A percentile compares a stretch with the other conserved stretches of the same genome.
Evolutionary conservation across 2,888 invertebrate genomes (phyloP).

Genomic region (Tetanocera ferruginea): DNA sequence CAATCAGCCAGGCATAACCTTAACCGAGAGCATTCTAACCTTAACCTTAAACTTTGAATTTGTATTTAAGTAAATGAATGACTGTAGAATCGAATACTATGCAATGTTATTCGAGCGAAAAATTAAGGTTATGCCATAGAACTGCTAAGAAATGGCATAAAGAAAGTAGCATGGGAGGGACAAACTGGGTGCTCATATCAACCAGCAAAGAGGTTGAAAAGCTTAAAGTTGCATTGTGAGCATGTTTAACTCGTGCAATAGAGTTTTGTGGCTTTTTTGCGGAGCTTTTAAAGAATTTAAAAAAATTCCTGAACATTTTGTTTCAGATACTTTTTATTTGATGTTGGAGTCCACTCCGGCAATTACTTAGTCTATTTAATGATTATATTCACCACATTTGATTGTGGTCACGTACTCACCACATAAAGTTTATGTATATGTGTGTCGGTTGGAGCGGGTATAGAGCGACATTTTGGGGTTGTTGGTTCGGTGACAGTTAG

Average conservation of each 20-base stretch:
- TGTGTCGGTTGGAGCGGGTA: background rate
- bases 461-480: background rate
- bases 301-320: background rate
- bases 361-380: conserved; percentile 8
- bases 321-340: background rate
- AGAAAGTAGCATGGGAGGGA: background rate
- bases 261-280: too few species aligned
- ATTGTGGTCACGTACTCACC: conserved; percentile 15
- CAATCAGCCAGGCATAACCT: background rate
- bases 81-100: background rate
- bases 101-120: conserved; percentile 26
- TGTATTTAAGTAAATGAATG: conserved; percentile 22
- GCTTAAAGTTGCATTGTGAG: too few species aligned
- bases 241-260: too few species aligned
- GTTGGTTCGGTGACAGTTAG: background rate
- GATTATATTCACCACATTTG: conserved; percentile 11
- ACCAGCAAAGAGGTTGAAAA: too few species aligned
- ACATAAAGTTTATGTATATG: background rate
- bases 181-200: background rate
- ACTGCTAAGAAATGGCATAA: background rate
- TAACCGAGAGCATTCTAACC: background rate
- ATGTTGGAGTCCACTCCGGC: background rate
- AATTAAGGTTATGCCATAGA: conserved; percentile 12
- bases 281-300: background rate
- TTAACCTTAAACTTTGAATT: conserved; percentile 31